A percentile compares a stretch with the other conserved stretches of the same genome.
These are phyloP conservation scores for Platycercus adscitus DNA, from an alignment of 2,113 vertebrate genomes.

Conservation along the genomic window DNA sequence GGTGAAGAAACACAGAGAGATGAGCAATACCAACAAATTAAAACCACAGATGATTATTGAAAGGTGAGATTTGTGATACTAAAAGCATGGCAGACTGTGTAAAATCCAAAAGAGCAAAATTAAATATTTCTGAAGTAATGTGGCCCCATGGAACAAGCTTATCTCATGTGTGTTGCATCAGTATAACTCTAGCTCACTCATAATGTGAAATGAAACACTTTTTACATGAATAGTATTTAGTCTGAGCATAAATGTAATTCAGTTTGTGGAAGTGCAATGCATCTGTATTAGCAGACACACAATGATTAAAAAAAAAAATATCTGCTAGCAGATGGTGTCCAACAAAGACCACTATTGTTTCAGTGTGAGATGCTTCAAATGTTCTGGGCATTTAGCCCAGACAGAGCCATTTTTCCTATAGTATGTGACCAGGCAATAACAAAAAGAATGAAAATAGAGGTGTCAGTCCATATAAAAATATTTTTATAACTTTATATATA, in stretches of 20 bases:
- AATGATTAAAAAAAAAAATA: constrained; percentile 17
- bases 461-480: constrained; percentile 80
- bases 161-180: not conserved
- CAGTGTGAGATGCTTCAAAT: constrained; percentile 76
- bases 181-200: not conserved
- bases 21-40: not conserved
- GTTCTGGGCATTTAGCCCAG: constrained; percentile 82
- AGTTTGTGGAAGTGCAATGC: constrained; percentile 42
- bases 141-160: not conserved
- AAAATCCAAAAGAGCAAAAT: not conserved
- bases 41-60: not conserved
- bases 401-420: constrained; percentile 82
- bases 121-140: constrained; percentile 12
- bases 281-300: constrained; percentile 60
- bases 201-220: constrained; percentile 61
- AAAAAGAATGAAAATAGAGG: constrained; percentile 78
- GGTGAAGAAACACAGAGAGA: not conserved
- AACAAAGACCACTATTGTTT: constrained; percentile 88
- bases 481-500: constrained; percentile 76
- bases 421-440: constrained; percentile 76
- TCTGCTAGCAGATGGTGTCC: constrained; percentile 79
- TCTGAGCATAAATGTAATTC: constrained; percentile 43
- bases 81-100: not conserved
- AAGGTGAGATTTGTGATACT: not conserved
- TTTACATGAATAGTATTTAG: constrained; percentile 57